phyloP scores from a whole-genome alignment of 2,888 invertebrate species.

The Arrhopalites spinosus region DNA sequence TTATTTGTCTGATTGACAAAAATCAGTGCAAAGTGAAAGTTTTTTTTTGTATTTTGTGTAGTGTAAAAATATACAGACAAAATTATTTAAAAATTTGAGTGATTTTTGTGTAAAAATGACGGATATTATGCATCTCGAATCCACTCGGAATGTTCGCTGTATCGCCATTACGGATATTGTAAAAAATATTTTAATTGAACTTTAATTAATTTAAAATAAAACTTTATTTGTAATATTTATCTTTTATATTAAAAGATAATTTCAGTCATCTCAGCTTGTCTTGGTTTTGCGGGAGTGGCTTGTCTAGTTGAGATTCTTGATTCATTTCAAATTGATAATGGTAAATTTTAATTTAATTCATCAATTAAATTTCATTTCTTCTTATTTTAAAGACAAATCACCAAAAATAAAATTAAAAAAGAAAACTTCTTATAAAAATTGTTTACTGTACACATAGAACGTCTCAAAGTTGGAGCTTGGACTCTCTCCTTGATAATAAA shows the following conservation, averaged over 20 bases:
- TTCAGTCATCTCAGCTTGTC: neutral
- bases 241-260: neutral
- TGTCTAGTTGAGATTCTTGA: slow-evolving; percentile 21
- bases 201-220: neutral
- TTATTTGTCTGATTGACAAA: no score
- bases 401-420: neutral
- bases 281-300: neutral
- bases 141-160: neutral
- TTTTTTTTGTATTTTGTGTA: no score
- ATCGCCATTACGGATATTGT: slow-evolving; percentile 18
- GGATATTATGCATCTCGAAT: no score
- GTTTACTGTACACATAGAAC: slow-evolving; percentile 5
- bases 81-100: no score
- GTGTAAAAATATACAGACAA: no score
- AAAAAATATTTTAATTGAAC: neutral
- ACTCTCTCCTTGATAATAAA: slow-evolving; percentile 29
- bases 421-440: neutral
- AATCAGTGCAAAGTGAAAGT: no score
- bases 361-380: neutral
- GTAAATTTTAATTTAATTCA: neutral
- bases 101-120: no score
- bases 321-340: slow-evolving; percentile 20
- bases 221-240: no score
- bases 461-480: slow-evolving; percentile 28
- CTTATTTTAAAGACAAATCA: neutral